Percentiles rank a stretch among this genome's conserved stretches.
These are phyloP conservation scores for Amphilophus citrinellus DNA, from an alignment of 2,113 vertebrate genomes.

Conservation along the genomic window DNA sequence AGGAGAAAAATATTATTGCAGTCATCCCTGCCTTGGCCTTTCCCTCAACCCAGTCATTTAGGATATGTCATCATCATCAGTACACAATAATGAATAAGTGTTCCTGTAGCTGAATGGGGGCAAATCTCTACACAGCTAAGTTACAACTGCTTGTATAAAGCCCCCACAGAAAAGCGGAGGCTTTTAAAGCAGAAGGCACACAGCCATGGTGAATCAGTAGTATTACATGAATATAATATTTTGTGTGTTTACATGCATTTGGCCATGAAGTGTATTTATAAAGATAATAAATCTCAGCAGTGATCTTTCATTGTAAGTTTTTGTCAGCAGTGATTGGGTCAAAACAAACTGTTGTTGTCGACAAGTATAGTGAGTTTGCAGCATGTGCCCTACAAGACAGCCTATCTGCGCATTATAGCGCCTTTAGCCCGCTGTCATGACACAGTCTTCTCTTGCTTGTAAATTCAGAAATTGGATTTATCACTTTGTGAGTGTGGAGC, in stretches of 20 bases:
- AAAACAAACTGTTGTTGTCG: slow-evolving; percentile 4
- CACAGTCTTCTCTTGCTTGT: slow-evolving; percentile 17
- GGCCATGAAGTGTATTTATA: not conserved
- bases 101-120: not conserved
- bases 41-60: not conserved
- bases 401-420: not conserved
- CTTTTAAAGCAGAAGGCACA: not conserved
- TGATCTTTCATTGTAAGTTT: not conserved
- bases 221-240: not conserved
- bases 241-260: not conserved
- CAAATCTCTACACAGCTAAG: not conserved
- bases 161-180: not conserved
- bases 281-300: not conserved
- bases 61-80: not conserved
- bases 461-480: slow-evolving; percentile 18
- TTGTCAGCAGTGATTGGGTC: not conserved
- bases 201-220: not conserved
- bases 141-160: not conserved
- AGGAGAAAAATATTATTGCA: not conserved
- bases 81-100: not conserved
- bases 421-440: slow-evolving; percentile 17
- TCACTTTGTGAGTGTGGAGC: not conserved
- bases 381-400: not conserved
- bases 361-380: not conserved
- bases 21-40: too few species aligned